Conservation (phyloP, 2,113 vertebrate species). For the Cololabis saira region DNA sequence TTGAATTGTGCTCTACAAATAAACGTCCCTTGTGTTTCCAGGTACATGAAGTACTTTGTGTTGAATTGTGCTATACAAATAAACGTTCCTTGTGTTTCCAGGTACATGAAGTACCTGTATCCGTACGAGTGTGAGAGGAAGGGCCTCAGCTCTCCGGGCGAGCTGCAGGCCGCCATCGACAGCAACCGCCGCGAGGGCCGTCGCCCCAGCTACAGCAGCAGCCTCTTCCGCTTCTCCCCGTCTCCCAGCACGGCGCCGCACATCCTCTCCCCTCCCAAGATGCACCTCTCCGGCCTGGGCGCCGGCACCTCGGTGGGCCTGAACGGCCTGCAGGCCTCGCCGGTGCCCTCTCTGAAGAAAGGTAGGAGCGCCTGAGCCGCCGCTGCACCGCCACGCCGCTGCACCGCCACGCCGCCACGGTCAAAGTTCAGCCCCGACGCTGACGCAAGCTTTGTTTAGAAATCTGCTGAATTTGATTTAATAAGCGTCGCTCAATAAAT, state of each 20-base stretch:
- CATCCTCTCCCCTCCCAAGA: conserved; percentile 86
- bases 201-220: conserved; percentile 94
- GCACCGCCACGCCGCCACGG: too few relatives aligned
- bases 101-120: conserved; percentile 97
- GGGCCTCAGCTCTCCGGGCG: conserved; percentile 92
- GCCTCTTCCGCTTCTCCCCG: conserved; percentile 89
- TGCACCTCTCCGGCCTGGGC: conserved; percentile 89
- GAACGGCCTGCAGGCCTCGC: conserved; percentile 83
- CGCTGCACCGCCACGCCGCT: too few relatives aligned
- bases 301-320: conserved; percentile 76
- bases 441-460: too few relatives aligned
- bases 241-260: conserved; percentile 81
- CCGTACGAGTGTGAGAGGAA: conserved; percentile 97
- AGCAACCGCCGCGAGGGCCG: conserved; percentile 95
- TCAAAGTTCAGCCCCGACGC: too few relatives aligned
- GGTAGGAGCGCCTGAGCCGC: conserved; percentile 65
- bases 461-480: too few relatives aligned
- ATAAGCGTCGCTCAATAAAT: too few relatives aligned
- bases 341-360: conserved; percentile 87
- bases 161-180: conserved; percentile 96
- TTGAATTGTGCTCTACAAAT: too few relatives aligned
- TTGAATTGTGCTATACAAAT: too few relatives aligned
- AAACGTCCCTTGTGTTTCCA: background rate
- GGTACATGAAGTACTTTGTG: conserved; percentile 94
- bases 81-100: conserved; percentile 14